These are phyloP conservation scores for Sinocyclocheilus maitianheensis DNA, from an alignment of 2,113 vertebrate genomes.

Conservation along the genomic window DNA sequence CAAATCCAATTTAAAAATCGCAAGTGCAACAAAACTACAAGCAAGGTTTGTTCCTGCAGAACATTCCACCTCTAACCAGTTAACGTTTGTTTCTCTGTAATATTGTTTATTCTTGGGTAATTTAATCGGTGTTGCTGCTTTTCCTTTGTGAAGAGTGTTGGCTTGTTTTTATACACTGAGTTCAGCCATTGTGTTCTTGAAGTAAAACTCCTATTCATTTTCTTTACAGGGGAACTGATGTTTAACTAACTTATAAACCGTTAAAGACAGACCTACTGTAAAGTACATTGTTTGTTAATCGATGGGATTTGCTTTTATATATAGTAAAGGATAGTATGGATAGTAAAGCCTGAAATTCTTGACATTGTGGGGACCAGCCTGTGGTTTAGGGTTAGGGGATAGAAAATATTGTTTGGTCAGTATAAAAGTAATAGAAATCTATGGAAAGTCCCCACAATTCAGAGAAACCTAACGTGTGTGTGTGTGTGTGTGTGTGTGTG, in stretches of 20 bases:
- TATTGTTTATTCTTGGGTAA: conserved; percentile 8
- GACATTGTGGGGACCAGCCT: no score
- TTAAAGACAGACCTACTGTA: not conserved
- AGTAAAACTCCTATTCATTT: not conserved
- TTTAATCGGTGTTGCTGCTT: not conserved
- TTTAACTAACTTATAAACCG: not conserved
- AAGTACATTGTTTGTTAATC: not conserved
- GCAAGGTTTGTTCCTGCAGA: not conserved
- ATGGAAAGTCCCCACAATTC: no score
- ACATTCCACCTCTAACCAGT: not conserved
- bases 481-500: no score
- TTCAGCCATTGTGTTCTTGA: not conserved
- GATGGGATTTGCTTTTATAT: not conserved
- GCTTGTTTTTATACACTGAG: not conserved
- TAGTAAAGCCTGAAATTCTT: no score
- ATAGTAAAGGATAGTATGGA: no score
- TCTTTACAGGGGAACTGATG: not conserved
- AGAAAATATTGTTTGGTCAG: no score
- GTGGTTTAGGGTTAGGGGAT: no score
- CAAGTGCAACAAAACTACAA: not conserved
- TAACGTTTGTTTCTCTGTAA: not conserved
- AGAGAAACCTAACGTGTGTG: no score
- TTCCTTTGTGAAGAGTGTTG: not conserved
- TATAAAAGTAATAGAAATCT: no score
- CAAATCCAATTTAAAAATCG: not conserved